Base-by-base conservation (phyloP, 2,888 invertebrate species). In the Pristionchus mayeri region DNA sequence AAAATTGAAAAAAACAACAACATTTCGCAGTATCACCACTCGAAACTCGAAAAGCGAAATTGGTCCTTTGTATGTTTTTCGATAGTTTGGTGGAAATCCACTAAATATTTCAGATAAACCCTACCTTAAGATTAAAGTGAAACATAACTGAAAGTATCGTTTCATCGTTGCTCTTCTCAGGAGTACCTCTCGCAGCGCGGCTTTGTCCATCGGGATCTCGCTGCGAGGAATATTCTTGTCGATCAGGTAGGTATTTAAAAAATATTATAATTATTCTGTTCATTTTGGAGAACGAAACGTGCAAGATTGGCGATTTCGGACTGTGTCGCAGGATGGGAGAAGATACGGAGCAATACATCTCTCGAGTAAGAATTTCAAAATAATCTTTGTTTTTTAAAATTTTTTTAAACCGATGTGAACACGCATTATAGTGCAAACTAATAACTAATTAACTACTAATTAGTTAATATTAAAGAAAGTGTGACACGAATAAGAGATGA, bases 121-220 rank as follows among this genome's bases (percentile, higher is more conserved):
- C 54, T 13, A 44, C 13, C 7, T 44, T 9, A 44, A 9, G 44
- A 44, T 9, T 44, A 44, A 44, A 44, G 44, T 44, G 44, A 44
- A 44, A 44, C 44, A 44, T 44, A 44, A 44, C 44, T 44, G 44
- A 44, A 44, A 13, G 44, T 57, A 24, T n/a, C 57, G 21, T 57
- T n/a, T 11, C 24, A 4, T n/a, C 4, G 7, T 7, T n/a, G 4
- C 24, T n/a, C 27, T 6, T 86, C 89, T 85, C 80, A 92, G 92
- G 92, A 93, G 83, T 93, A 93, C 86, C 87, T 93, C 4, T 88
- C 89, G 1, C 91, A 91, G 79, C 92, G 91, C 80, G 92, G 91
- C 13, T 93, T 90, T 84, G 91, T 93, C 13, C 93, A 93, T 86
- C 88, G 92, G 9, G 93, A 93, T 85, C 90, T 93, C n/a, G 93